Evolutionary conservation across 1,140 invertebrate genomes (phyloP), one percentile per base, ranked within the genome.

Genomic region (Aricia agestis): DNA sequence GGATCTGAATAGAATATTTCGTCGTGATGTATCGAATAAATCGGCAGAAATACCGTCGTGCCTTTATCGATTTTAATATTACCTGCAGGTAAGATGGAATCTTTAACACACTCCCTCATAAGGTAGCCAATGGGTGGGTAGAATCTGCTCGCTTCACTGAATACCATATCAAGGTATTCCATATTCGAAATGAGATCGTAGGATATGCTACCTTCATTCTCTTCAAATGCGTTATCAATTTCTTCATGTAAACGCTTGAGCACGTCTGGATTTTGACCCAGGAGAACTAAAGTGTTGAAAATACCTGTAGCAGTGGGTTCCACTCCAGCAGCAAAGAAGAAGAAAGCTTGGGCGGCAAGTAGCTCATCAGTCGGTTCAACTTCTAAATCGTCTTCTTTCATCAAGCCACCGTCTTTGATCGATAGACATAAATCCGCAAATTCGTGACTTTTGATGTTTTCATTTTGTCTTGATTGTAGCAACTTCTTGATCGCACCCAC

Each of bases 341-440:
- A 57, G 52, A 57, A 57, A 7, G 52, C 52, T 57, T 57, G 7
- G 41, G 57, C 52, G 13, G 52, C 52, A 5, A 57, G 52, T 2
- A 57, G 52, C 52, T 57, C 52, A 57, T 57, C 52, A 36, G 36
- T 36, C 2, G 36, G 61, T 59, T 77, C 72, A 1, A 75, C 74
- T 9, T 79, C 82, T 18, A 80, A 77, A 0, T 76, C 75, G 1
- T 45, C 59, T 63, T 87, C 78, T 73, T 69, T 81, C n/a, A 82
- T 58, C 3, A 36, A 72, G 6, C 78, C 81, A 59, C 68, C 74
- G 13, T 73, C 78, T 72, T 84, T 76, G 17, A 86, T 63, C 13
- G 18, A 67, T 7, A 86, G 68, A 68, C 81, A 83, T 0, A 83
- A 69, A 68, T 85, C 82, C n/a, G 75, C 78, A 66, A 85, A 85